phyloP scores from a whole-genome alignment of 2,888 invertebrate genomes.

The Ophraella communa region DNA sequence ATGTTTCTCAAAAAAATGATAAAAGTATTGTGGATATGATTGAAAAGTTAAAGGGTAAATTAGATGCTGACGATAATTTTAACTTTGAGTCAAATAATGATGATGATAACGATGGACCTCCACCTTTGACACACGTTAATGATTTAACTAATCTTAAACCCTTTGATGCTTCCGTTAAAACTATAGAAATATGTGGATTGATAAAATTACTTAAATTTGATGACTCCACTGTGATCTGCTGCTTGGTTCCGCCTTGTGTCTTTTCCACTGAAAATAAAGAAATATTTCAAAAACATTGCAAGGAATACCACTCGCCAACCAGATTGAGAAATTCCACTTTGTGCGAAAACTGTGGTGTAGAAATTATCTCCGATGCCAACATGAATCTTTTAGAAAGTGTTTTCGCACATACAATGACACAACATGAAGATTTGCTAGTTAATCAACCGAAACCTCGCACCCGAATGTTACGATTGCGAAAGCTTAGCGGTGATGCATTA shows the following conservation, averaged over 20 bases:
- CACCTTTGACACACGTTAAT: constrained; percentile 41
- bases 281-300: constrained; percentile 53
- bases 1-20: constrained; percentile 42
- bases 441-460: neutral
- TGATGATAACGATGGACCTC: constrained; percentile 36
- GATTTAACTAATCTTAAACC: constrained; percentile 29
- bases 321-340: constrained; percentile 30
- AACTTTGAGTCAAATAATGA: constrained; percentile 20
- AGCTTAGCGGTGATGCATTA: constrained; percentile 61
- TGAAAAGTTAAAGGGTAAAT: constrained; percentile 49
- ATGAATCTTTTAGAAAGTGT: constrained; percentile 40
- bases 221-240: constrained; percentile 46
- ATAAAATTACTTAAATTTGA: constrained; percentile 41
- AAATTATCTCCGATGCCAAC: constrained; percentile 30
- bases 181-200: constrained; percentile 40
- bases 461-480: constrained; percentile 53
- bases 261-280: constrained; percentile 48
- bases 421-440: constrained; percentile 40
- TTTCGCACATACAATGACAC: constrained; percentile 42
- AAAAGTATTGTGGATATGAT: constrained; percentile 44
- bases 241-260: constrained; percentile 50
- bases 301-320: constrained; percentile 45
- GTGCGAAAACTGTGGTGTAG: constrained; percentile 41
- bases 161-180: constrained; percentile 19
- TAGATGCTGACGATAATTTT: constrained; percentile 33